These are phyloP conservation scores for Luperina nickerlii DNA, from an alignment of 2,888 invertebrate genomes.

Conservation along the genomic window DNA sequence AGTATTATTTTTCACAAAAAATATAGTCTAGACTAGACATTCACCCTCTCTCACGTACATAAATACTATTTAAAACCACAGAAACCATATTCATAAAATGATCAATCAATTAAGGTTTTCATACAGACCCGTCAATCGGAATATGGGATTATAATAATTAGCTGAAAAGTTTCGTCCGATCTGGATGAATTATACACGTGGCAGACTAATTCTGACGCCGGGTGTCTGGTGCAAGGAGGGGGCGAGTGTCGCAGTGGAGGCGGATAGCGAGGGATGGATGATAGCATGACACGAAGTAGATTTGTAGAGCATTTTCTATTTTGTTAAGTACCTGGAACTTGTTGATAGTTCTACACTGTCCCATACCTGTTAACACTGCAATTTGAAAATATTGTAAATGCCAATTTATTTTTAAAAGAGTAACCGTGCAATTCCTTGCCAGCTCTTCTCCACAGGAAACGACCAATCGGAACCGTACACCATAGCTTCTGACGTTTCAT, in stretches of 20 bases:
- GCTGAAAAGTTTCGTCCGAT: slow-evolving; percentile 74
- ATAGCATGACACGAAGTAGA: neutral
- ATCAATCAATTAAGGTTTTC: slow-evolving; percentile 46
- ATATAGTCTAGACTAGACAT: slow-evolving; percentile 20
- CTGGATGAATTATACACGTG: slow-evolving; percentile 78
- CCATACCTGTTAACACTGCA: too few relatives aligned
- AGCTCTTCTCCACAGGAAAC: neutral
- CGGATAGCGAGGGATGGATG: slow-evolving; percentile 26
- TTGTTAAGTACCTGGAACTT: neutral
- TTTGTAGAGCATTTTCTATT: neutral
- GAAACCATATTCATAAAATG: slow-evolving; percentile 5
- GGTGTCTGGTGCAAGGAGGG: slow-evolving; percentile 70
- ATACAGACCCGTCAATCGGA: slow-evolving; percentile 51
- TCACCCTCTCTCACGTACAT: neutral
- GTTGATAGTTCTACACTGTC: too few relatives aligned
- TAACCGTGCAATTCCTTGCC: neutral
- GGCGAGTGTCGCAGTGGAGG: slow-evolving; percentile 57
- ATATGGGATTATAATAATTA: slow-evolving; percentile 73
- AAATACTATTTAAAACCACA: neutral
- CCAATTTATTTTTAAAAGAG: too few relatives aligned
- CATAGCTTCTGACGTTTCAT: neutral
- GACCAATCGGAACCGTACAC: neutral
- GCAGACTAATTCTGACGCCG: slow-evolving; percentile 76
- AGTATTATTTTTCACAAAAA: slow-evolving; percentile 11
- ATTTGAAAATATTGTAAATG: neutral